Base-by-base conservation (phyloP, 2,888 invertebrate genomes). In the Nemurella pictetii region DNA sequence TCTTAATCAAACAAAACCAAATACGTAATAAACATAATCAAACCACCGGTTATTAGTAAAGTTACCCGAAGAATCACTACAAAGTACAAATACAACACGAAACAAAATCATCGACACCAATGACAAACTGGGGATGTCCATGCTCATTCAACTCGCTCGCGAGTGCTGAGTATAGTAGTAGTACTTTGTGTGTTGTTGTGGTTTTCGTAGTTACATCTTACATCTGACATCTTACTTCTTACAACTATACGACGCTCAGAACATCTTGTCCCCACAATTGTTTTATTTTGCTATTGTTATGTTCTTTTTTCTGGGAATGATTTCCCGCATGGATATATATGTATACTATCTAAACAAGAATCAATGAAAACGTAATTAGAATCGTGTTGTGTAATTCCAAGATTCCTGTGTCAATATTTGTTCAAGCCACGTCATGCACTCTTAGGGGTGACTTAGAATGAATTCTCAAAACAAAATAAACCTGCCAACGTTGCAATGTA, bases 301-400 rank as follows among this genome's bases (percentile, higher is more conserved):
- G 85, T 86, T 86, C n/a, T n/a, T 72, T 55, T 55, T 84, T 55
- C 75, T 78, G 83, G 32, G 72, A 30, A 80, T 84, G 84, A 72
- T 29, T 80, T 80, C 72, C 78, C 77, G 84, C 84, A 84, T 84
- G 84, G 78, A 84, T 72, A 84, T 84, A 36, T 84, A 36, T 77
- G 78, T 78, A 72, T 80, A 77, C 78, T 78, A 84, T 78, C 27
- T 84, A 84, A 84, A 74, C 84, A 84, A 72, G 28, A 78, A 78
- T 78, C 78, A 78, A 82, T 26, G 80, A 80, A 84, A 78, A 81
- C 29, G n/a, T 81, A 84, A 32, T 84, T 81, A 84, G 73, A 73
- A 84, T 84, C 73, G 80, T 84, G 9, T 25, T 27, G 80, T 84
- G 84, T 75, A 28, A 84, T 80, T 36, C 80, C 80, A 29, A 75